Evolutionary conservation across 2,797 vertebrate genomes (phyloP).

Genomic region (Enteromius treurensis): DNA sequence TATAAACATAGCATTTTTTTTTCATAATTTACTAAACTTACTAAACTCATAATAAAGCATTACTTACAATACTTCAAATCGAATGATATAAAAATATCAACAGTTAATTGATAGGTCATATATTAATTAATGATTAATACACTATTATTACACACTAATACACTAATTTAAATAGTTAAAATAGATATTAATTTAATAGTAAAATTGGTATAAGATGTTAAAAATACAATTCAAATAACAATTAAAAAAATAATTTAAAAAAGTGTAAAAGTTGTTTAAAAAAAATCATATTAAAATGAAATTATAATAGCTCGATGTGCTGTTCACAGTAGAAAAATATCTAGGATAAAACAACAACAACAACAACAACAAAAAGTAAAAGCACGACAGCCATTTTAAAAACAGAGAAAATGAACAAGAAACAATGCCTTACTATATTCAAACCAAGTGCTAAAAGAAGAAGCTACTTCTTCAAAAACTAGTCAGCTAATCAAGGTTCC

Average conservation of each 20-base stretch:
- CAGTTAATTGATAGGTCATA: too few relatives aligned
- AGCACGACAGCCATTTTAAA: not conserved
- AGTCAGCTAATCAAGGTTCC: not conserved
- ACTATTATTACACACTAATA: too few relatives aligned
- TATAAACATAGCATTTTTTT: too few relatives aligned
- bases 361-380: not conserved
- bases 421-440: not conserved
- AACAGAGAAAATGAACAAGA: not conserved
- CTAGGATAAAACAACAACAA: not conserved
- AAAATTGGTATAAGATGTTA: too few relatives aligned
- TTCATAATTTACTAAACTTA: too few relatives aligned
- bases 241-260: too few relatives aligned
- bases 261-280: too few relatives aligned
- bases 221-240: not conserved
- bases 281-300: not conserved
- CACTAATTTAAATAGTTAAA: not conserved
- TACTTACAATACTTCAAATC: not conserved
- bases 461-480: not conserved
- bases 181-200: not conserved
- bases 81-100: not conserved
- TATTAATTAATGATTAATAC: not conserved
- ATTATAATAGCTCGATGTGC: not conserved
- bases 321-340: not conserved
- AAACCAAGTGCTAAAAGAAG: not conserved
- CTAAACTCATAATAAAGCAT: too few relatives aligned